These are phyloP conservation scores for Siphlonurus alternatus DNA, from an alignment of 2,888 invertebrate species.

Conservation along the genomic window DNA sequence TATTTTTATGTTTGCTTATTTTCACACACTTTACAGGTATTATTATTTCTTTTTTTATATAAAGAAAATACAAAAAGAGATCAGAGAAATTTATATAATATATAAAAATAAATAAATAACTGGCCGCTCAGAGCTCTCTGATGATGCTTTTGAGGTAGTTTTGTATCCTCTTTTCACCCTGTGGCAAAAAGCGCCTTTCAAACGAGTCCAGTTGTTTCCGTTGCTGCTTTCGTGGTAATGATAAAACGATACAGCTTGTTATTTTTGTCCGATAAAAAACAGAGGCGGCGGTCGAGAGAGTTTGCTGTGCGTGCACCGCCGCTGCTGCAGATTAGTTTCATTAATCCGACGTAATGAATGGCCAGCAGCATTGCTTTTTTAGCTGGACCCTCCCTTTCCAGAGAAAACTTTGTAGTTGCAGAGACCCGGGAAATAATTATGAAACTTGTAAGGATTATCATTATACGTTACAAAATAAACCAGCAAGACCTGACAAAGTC, in stretches of 20 bases:
- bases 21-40: no score
- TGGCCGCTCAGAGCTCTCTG: no score
- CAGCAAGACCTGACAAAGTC: no score
- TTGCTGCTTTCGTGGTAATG: neutral
- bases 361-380: neutral
- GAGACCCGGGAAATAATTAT: neutral
- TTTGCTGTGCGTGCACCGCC: neutral
- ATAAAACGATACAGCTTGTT: neutral
- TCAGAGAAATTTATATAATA: no score
- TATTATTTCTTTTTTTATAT: no score
- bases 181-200: no score
- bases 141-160: no score
- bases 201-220: neutral
- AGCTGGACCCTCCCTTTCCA: neutral
- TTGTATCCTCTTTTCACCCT: no score
- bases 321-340: neutral
- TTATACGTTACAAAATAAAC: neutral
- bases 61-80: no score
- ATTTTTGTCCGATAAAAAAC: neutral
- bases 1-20: no score
- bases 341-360: neutral
- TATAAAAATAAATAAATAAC: no score
- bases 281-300: neutral
- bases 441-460: neutral
- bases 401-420: neutral